phyloP scores from a whole-genome alignment of 2,113 vertebrate genomes.

The Boulengeromyrus knoepffleri region DNA sequence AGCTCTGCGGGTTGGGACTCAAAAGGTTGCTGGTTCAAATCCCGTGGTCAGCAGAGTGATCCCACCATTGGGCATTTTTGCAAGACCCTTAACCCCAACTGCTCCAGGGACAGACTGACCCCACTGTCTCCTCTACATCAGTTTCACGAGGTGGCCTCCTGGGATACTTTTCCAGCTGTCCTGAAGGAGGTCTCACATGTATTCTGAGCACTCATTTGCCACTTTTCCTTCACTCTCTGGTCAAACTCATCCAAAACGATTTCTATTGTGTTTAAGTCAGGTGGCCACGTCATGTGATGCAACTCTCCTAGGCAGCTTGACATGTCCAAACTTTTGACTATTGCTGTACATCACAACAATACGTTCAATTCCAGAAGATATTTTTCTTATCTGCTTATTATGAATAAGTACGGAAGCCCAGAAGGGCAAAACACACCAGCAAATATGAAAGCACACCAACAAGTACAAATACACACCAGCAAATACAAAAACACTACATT shows the following conservation, averaged over 20 bases:
- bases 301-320: background rate
- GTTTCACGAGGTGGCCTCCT: background rate
- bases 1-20: background rate
- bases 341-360: background rate
- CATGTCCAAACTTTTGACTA: background rate
- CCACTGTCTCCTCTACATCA: background rate
- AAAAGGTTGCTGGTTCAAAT: background rate
- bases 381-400: background rate
- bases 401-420: background rate
- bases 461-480: too few relatives aligned
- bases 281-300: background rate
- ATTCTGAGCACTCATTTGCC: background rate
- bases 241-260: background rate
- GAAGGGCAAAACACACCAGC: too few relatives aligned
- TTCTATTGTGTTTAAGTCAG: background rate
- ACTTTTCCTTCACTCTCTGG: background rate
- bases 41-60: background rate
- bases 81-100: background rate
- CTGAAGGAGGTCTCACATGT: background rate
- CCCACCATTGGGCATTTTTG: background rate
- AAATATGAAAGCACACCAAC: too few relatives aligned
- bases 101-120: background rate
- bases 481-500: too few relatives aligned
- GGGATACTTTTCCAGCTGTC: background rate
- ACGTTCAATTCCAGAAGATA: background rate